phyloP scores from a whole-genome alignment of 2,113 vertebrate species.

The Melospiza melodia region DNA sequence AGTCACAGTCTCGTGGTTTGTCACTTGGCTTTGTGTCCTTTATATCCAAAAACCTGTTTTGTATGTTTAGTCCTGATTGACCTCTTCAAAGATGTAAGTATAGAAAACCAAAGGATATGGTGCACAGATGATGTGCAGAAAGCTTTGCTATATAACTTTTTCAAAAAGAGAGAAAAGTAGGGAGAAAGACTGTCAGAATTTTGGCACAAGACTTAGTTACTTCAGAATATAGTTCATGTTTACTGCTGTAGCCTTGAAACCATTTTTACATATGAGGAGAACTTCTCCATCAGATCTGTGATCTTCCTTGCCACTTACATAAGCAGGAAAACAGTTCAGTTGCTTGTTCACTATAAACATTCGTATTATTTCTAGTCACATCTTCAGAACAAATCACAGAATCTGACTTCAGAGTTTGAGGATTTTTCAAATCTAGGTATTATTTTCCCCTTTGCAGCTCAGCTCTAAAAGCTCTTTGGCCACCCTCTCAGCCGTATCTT shows the following conservation, averaged over 20 bases:
- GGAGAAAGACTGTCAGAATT: neutral
- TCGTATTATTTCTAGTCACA: neutral
- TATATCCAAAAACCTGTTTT: neutral
- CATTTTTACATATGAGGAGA: neutral
- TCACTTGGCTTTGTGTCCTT: neutral
- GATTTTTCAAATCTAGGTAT: neutral
- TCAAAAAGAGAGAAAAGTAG: neutral
- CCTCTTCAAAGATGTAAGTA: neutral
- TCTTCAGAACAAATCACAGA: neutral
- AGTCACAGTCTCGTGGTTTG: conserved; percentile 7
- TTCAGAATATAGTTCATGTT: neutral
- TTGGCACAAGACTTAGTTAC: neutral
- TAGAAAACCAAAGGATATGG: neutral
- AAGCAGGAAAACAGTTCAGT: neutral
- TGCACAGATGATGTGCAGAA: neutral
- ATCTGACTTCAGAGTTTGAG: neutral
- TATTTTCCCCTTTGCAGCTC: neutral
- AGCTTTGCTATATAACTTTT: neutral
- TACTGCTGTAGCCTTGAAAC: neutral
- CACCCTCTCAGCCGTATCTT: neutral
- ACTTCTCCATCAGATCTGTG: neutral
- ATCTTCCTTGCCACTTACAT: neutral
- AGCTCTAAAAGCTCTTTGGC: neutral
- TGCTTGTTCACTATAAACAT: neutral
- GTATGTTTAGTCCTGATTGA: neutral